A percentile compares a stretch with the other conserved stretches of the same genome.
phyloP scores from a whole-genome alignment of 2,113 vertebrate genomes.

The Microcebus murinus region DNA sequence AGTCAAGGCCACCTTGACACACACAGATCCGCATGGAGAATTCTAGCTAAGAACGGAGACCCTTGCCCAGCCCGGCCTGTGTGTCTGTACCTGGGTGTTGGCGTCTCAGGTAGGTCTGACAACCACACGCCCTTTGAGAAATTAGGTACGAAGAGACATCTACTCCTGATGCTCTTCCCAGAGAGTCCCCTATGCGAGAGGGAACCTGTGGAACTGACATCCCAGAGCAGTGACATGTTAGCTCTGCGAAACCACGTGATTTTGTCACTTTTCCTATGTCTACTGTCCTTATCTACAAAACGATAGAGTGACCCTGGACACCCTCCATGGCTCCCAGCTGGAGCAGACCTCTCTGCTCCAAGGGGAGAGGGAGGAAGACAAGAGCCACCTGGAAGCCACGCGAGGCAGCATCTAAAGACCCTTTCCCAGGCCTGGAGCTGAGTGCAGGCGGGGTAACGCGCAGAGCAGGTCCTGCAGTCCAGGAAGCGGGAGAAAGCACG shows the following conservation, averaged over 20 bases:
- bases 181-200: neutral
- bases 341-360: neutral
- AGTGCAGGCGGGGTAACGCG: fast-evolving
- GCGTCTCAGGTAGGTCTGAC: too few relatives aligned
- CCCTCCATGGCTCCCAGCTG: too few relatives aligned
- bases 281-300: neutral
- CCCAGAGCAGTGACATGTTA: fast-evolving
- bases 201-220: fast-evolving
- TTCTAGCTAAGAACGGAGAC: neutral
- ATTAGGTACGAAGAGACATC: neutral
- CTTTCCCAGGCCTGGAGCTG: too few relatives aligned
- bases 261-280: fast-evolving
- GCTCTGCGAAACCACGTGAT: fast-evolving
- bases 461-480: neutral
- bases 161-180: too few relatives aligned
- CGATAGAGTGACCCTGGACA: too few relatives aligned
- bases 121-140: neutral
- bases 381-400: too few relatives aligned
- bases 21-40: too few relatives aligned
- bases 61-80: fast-evolving
- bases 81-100: neutral
- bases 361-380: too few relatives aligned
- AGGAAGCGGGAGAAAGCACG: fast-evolving
- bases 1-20: neutral
- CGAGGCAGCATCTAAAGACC: neutral